These are phyloP conservation scores for Sinopyrophorus schimmeli DNA, from an alignment of 2,888 invertebrate species.

Conservation along the genomic window DNA sequence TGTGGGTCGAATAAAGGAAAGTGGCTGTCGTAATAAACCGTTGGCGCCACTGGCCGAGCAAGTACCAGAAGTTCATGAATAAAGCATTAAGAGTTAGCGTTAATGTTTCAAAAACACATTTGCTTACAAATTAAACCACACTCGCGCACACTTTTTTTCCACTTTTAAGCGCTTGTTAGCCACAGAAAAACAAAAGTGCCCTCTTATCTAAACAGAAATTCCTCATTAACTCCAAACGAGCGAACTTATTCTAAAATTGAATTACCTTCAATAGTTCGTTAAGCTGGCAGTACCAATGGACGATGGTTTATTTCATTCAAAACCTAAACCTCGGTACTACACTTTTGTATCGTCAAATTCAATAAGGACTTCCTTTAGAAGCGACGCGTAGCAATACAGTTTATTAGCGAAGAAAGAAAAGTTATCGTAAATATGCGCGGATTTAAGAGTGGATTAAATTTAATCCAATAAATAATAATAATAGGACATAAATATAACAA, in stretches of 20 bases:
- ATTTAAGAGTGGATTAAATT: neutral
- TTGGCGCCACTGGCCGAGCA: slow-evolving; percentile 29
- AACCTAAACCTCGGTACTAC: too few relatives aligned
- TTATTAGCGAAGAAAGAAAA: slow-evolving; percentile 8
- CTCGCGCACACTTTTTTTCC: slow-evolving; percentile 12
- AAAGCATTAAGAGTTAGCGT: slow-evolving; percentile 26
- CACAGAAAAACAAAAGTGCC: slow-evolving; percentile 6
- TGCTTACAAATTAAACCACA: slow-evolving; percentile 27
- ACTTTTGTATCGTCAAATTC: too few relatives aligned
- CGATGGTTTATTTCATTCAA: too few relatives aligned
- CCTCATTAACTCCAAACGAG: slow-evolving; percentile 7
- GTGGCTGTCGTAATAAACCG: slow-evolving; percentile 24
- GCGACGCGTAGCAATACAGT: too few relatives aligned
- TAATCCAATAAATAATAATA: slow-evolving; percentile 5
- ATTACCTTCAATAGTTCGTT: too few relatives aligned
- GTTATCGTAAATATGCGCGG: neutral
- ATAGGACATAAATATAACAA: slow-evolving; percentile 6
- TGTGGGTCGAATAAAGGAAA: slow-evolving; percentile 28
- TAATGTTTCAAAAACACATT: slow-evolving; percentile 27
- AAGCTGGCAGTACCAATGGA: too few relatives aligned
- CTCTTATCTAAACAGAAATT: slow-evolving; percentile 9
- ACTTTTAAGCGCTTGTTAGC: slow-evolving; percentile 12
- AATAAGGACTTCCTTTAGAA: too few relatives aligned
- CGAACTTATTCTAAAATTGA: too few relatives aligned
- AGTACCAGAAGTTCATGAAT: slow-evolving; percentile 29